phyloP scores from a whole-genome alignment of 2,797 vertebrate genomes.

The Mastacembelus armatus region DNA sequence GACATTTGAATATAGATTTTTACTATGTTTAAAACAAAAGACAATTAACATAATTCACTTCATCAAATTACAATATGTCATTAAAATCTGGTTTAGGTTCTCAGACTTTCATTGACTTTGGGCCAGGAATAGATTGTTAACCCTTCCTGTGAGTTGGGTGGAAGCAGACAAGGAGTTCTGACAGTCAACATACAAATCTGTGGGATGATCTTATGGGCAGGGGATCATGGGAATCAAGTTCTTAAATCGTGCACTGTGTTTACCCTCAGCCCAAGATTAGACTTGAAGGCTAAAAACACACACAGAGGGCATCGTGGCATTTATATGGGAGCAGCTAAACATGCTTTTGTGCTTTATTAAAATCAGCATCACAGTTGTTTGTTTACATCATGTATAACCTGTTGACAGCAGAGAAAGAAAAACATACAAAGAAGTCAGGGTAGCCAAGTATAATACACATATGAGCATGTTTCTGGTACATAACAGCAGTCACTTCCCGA shows the following conservation, averaged over 20 bases:
- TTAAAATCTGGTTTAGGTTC: conserved; percentile 27
- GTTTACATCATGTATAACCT: neutral
- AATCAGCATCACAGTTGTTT: conserved; percentile 30
- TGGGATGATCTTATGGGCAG: conserved; percentile 19
- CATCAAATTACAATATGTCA: conserved; percentile 5
- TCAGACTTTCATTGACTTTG: conserved; percentile 27
- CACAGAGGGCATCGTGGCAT: conserved; percentile 37
- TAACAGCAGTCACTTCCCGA: conserved; percentile 18
- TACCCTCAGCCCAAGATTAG: conserved; percentile 38
- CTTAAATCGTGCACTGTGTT: conserved; percentile 25
- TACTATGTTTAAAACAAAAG: neutral
- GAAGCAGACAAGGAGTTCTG: conserved; percentile 26
- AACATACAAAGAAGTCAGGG: conserved; percentile 9
- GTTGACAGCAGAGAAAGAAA: conserved; percentile 24
- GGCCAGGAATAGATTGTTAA: conserved; percentile 33
- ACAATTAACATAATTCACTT: conserved; percentile 31
- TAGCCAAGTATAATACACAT: conserved; percentile 2
- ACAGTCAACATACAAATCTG: conserved; percentile 44
- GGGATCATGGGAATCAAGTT: conserved; percentile 41
- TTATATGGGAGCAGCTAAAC: conserved; percentile 31
- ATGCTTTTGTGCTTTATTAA: conserved; percentile 26
- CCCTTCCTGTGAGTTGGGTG: conserved; percentile 13
- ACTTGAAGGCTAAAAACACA: conserved; percentile 43
- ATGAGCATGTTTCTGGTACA: conserved; percentile 5
- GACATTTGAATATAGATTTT: conserved; percentile 42